Evolutionary conservation across 2,113 vertebrate species (phyloP).

Genomic region (Cyrtonyx montezumae): DNA sequence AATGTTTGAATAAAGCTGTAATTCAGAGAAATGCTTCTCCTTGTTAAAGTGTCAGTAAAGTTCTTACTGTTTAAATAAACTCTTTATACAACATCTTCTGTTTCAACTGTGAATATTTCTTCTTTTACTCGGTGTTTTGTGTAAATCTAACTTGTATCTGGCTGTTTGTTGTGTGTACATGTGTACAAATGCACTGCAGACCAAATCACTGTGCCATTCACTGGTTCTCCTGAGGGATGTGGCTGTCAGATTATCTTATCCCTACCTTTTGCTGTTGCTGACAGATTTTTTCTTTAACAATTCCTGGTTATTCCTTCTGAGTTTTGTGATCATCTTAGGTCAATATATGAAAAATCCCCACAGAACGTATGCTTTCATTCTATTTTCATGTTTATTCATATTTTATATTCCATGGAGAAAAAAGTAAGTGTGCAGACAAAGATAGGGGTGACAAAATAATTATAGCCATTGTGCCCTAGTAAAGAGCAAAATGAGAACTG

Average conservation of each 20-base stretch:
- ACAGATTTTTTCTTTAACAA: not conserved
- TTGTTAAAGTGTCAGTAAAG: slow-evolving; percentile 73
- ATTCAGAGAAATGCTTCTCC: slow-evolving; percentile 63
- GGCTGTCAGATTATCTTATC: not conserved
- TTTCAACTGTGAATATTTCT: slow-evolving; percentile 27
- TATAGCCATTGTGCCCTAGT: not conserved
- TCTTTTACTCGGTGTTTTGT: not conserved
- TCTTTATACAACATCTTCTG: slow-evolving; percentile 18
- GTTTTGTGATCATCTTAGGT: not conserved
- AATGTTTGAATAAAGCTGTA: slow-evolving; percentile 69
- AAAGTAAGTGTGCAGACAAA: not conserved
- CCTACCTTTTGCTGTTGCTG: not conserved
- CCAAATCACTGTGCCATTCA: not conserved
- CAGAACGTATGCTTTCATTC: not conserved
- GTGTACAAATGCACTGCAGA: not conserved
- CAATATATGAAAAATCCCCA: not conserved
- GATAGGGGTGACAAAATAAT: not conserved
- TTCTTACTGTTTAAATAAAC: slow-evolving; percentile 72
- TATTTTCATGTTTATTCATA: not conserved
- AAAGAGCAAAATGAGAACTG: not conserved
- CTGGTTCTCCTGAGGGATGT: not conserved
- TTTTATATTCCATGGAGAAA: not conserved
- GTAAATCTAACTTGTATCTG: not conserved
- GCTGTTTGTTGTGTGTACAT: not conserved
- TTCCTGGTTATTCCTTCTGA: not conserved